Evolutionary conservation across 2,113 vertebrate species (phyloP).

Genomic region (Crotalus tigris): DNA sequence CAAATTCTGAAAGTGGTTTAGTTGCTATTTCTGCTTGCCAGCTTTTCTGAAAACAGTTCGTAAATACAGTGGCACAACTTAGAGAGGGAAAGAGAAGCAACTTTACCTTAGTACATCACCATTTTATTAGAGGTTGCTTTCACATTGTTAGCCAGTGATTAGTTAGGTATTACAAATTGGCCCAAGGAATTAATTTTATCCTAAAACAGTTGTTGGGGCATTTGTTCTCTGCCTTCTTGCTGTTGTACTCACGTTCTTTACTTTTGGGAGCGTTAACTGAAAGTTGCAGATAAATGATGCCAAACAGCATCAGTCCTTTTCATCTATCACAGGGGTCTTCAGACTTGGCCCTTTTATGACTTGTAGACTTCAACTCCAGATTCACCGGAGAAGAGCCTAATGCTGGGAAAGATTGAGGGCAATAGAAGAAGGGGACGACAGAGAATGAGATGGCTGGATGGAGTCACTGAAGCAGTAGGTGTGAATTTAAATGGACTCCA

Average conservation of each 20-base stretch:
- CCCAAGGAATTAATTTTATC: neutral
- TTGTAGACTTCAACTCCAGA: too few species aligned
- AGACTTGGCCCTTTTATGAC: too few species aligned
- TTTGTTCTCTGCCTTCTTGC: neutral
- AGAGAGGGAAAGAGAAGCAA: neutral
- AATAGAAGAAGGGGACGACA: too few species aligned
- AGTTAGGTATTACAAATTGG: neutral
- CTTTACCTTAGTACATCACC: too few species aligned
- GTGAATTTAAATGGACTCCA: too few species aligned
- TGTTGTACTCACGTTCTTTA: neutral
- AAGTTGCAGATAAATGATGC: neutral
- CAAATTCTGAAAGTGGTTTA: neutral
- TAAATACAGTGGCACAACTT: neutral
- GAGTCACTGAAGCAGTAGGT: too few species aligned
- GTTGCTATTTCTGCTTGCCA: neutral
- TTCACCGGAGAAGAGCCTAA: too few species aligned
- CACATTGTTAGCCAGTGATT: neutral
- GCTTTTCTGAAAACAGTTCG: neutral
- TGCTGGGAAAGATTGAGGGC: too few species aligned
- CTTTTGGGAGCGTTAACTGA: neutral
- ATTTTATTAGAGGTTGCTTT: neutral
- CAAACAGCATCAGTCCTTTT: neutral
- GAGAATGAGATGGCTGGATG: too few species aligned
- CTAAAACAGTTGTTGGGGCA: neutral
- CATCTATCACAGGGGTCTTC: neutral